Percentiles rank a stretch among this genome's conserved stretches.
Conservation (phyloP, 2,888 invertebrate species). For the Chirona hameri region DNA sequence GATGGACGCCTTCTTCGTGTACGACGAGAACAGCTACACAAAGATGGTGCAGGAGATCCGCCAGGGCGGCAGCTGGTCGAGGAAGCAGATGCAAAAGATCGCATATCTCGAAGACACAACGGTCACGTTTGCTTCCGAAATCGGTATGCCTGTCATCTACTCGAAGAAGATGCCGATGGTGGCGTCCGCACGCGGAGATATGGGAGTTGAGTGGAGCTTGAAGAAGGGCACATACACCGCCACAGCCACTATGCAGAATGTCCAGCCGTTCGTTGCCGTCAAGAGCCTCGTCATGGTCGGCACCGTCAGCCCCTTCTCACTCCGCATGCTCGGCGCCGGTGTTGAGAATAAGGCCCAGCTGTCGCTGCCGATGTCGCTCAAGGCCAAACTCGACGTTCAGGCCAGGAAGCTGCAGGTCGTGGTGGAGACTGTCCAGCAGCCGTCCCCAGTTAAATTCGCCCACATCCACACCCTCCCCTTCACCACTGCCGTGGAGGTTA, state of each 20-base stretch:
- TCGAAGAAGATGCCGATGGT: background rate
- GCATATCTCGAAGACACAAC: background rate
- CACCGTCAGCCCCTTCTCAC: background rate
- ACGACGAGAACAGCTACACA: background rate
- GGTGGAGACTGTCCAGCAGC: background rate
- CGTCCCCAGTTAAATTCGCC: background rate
- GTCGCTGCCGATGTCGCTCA: background rate
- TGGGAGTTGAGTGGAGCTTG: background rate
- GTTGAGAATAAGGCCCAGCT: constrained; percentile 3
- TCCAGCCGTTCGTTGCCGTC: background rate
- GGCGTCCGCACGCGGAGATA: background rate
- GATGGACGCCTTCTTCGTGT: background rate
- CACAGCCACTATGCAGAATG: background rate
- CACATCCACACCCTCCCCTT: background rate
- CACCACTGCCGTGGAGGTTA: background rate
- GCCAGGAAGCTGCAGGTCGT: background rate
- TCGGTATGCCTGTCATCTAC: background rate
- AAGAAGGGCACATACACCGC: background rate
- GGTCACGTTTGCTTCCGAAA: background rate
- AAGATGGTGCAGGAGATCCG: background rate
- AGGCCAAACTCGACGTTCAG: background rate
- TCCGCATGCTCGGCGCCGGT: background rate
- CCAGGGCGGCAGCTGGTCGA: background rate
- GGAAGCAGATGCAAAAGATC: background rate
- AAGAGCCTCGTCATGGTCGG: background rate